phyloP scores from a whole-genome alignment of 2,113 vertebrate genomes.

The Lepisosteus oculatus region DNA sequence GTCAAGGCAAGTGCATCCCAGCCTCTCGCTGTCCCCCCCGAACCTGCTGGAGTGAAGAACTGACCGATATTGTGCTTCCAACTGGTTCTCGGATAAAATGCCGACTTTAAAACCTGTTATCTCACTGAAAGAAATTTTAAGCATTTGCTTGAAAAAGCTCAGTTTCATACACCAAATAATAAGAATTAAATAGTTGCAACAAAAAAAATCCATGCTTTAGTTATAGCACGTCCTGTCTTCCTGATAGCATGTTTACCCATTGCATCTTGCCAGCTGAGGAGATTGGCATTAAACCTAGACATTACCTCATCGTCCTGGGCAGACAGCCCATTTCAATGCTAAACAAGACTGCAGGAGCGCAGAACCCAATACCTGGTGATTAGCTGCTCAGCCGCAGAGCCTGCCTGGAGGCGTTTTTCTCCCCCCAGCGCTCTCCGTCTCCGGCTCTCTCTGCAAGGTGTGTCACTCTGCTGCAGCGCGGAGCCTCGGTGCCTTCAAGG shows the following conservation, averaged over 20 bases:
- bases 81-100: too few relatives aligned
- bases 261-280: conserved; percentile 80
- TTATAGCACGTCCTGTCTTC: conserved; percentile 58
- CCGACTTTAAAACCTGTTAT: too few relatives aligned
- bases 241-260: conserved; percentile 68
- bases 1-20: too few relatives aligned
- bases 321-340: conserved; percentile 89
- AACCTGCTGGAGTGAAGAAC: too few relatives aligned
- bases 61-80: too few relatives aligned
- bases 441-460: conserved; percentile 40
- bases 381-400: conserved; percentile 66
- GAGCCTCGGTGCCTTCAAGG: conserved; percentile 49
- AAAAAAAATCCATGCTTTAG: too few relatives aligned
- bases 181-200: too few relatives aligned
- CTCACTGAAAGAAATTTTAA: too few relatives aligned
- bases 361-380: conserved; percentile 88
- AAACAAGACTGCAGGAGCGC: conserved; percentile 85
- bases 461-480: conserved; percentile 40
- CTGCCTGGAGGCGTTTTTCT: conserved; percentile 60
- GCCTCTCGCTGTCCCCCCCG: too few relatives aligned
- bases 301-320: conserved; percentile 94
- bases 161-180: too few relatives aligned
- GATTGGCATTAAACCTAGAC: conserved; percentile 96
- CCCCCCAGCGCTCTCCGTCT: conserved; percentile 44
- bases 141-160: too few relatives aligned